Conservation (phyloP, 2,888 invertebrate species). For the Spilarctia lutea region DNA sequence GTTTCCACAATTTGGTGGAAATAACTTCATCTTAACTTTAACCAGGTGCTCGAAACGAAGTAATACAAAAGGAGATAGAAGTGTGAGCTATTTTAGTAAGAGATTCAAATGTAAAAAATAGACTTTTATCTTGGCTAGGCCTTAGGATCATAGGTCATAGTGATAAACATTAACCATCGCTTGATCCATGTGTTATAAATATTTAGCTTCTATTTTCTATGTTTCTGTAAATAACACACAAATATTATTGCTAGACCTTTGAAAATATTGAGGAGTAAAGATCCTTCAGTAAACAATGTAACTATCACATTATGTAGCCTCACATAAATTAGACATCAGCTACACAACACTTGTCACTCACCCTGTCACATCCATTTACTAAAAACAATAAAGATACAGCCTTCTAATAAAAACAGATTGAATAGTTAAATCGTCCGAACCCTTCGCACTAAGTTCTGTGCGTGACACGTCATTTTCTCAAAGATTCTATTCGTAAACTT, state of each 20-base stretch:
- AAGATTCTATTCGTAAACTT: slow-evolving; percentile 66
- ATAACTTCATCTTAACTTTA: too few relatives aligned
- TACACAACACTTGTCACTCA: slow-evolving; percentile 9
- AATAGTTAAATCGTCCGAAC: slow-evolving; percentile 35
- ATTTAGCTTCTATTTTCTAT: neutral
- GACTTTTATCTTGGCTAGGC: too few relatives aligned
- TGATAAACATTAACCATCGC: too few relatives aligned
- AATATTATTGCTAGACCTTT: neutral
- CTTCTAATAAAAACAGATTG: slow-evolving; percentile 52
- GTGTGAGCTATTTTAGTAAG: too few relatives aligned
- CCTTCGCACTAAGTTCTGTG: slow-evolving; percentile 32
- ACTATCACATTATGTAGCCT: neutral
- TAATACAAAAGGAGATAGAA: too few relatives aligned
- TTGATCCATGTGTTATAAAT: too few relatives aligned
- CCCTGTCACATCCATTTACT: slow-evolving; percentile 10
- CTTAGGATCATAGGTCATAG: too few relatives aligned
- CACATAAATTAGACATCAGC: slow-evolving; percentile 7
- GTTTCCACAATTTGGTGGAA: too few relatives aligned
- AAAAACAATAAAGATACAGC: slow-evolving; percentile 27
- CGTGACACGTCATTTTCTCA: slow-evolving; percentile 58
- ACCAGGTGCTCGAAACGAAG: too few relatives aligned
- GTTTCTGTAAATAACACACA: neutral
- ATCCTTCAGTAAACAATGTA: neutral
- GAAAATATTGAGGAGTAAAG: neutral
- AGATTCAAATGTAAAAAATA: too few relatives aligned